Evolutionary conservation across 2,797 vertebrate genomes (phyloP).

Genomic region (Eulemur coronatus): DNA sequence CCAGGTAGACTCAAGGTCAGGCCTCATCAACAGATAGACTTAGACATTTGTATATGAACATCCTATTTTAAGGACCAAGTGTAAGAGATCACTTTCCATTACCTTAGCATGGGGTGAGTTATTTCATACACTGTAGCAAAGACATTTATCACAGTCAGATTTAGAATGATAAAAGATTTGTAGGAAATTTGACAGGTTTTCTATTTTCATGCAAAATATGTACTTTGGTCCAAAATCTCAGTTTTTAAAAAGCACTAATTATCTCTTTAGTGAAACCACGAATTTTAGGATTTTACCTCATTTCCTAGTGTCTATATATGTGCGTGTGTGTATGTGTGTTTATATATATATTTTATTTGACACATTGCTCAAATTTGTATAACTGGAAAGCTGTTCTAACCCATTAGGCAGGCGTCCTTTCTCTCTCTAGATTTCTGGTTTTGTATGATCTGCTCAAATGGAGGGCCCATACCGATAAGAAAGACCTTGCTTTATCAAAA

Average conservation of each 20-base stretch:
- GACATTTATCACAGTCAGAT: slow-evolving; percentile 6
- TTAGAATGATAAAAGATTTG: slow-evolving; percentile 1
- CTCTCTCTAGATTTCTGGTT: neutral
- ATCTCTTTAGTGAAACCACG: neutral
- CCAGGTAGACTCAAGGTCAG: neutral
- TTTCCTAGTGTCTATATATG: neutral
- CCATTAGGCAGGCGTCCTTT: neutral
- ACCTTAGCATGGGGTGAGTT: neutral
- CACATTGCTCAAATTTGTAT: slow-evolving; percentile 5
- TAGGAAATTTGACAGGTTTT: neutral
- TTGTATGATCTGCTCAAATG: neutral
- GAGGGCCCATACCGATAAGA: neutral
- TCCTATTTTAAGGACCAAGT: neutral
- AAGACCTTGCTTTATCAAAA: neutral
- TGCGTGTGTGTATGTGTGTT: too few relatives aligned
- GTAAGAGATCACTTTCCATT: neutral
- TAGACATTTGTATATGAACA: neutral
- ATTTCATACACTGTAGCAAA: neutral
- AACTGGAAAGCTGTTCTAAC: neutral
- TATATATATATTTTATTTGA: neutral
- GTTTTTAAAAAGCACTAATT: slow-evolving; percentile 26
- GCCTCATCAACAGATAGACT: neutral
- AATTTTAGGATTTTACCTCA: neutral
- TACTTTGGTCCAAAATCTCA: neutral
- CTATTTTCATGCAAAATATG: slow-evolving; percentile 25